Percentiles rank a stretch among this genome's conserved stretches.
Conservation (phyloP, 2,113 vertebrate species). For the Corythornis vintsioides region DNA sequence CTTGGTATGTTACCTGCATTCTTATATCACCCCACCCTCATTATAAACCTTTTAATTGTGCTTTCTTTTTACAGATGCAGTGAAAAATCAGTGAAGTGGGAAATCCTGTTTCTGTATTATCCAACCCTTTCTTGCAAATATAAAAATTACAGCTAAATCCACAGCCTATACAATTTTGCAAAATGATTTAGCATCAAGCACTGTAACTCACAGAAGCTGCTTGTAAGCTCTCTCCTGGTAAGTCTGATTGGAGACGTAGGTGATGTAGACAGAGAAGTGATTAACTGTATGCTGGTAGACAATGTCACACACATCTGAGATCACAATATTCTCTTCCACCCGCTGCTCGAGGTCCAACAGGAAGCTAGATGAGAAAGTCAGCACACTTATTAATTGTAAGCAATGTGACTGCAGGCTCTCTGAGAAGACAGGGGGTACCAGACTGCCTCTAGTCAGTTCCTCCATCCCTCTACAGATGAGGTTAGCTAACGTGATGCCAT, state of each 20-base stretch:
- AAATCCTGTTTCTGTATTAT: not conserved
- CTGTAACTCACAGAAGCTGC: constrained; percentile 88
- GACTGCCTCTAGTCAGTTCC: not conserved
- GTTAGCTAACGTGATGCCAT: not conserved
- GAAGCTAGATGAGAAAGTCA: constrained; percentile 79
- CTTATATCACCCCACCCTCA: not conserved
- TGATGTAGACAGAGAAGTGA: constrained; percentile 91
- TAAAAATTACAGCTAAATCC: not conserved
- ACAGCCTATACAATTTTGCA: not conserved
- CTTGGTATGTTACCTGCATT: not conserved
- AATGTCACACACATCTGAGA: constrained; percentile 95
- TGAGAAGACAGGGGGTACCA: not conserved
- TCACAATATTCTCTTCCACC: constrained; percentile 90
- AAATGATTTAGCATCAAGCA: not conserved
- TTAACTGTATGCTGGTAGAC: constrained; percentile 83
- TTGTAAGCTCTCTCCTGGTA: constrained; percentile 96
- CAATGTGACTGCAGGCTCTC: not conserved
- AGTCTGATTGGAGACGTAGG: constrained; percentile 95
- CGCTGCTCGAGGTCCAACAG: constrained; percentile 92
- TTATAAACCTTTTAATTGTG: not conserved
- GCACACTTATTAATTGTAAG: not conserved
- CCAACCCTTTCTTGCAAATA: not conserved
- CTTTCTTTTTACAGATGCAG: not conserved
- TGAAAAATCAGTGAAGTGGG: not conserved
- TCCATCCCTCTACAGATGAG: not conserved